These are phyloP conservation scores for Acipenser oxyrinchus DNA, from an alignment of 2,797 vertebrate genomes.

Conservation along the genomic window DNA sequence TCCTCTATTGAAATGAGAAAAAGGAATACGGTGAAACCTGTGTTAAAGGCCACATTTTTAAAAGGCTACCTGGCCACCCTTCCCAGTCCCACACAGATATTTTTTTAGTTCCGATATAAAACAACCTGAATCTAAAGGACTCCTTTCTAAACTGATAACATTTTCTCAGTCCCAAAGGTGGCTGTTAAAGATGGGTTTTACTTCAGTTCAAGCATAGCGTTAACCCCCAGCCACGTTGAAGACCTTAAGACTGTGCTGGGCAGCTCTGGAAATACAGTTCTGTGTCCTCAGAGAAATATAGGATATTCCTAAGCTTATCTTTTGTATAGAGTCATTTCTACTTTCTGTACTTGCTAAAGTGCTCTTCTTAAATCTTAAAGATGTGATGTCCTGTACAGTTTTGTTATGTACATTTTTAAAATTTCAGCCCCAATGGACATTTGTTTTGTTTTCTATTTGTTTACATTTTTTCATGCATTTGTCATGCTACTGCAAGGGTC, in stretches of 20 bases:
- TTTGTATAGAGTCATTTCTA: too few species aligned
- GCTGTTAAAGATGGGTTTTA: slow-evolving; percentile 13
- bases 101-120: slow-evolving; percentile 1
- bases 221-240: not conserved
- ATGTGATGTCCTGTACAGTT: too few species aligned
- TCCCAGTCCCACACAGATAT: not conserved
- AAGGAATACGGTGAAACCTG: not conserved
- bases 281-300: not conserved
- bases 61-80: slow-evolving; percentile 4
- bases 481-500: too few species aligned
- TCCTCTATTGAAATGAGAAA: slow-evolving; percentile 1
- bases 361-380: too few species aligned
- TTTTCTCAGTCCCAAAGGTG: slow-evolving; percentile 4
- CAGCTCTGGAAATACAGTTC: not conserved
- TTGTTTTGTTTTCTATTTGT: too few species aligned
- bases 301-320: not conserved
- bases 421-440: too few species aligned
- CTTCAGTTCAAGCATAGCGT: slow-evolving; percentile 1
- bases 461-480: too few species aligned
- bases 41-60: not conserved
- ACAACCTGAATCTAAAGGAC: slow-evolving; percentile 11
- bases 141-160: slow-evolving; percentile 1
- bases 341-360: too few species aligned
- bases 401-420: too few species aligned
- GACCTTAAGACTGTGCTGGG: not conserved